Conservation (phyloP, 2,888 invertebrate genomes). For the Euproctis similis region DNA sequence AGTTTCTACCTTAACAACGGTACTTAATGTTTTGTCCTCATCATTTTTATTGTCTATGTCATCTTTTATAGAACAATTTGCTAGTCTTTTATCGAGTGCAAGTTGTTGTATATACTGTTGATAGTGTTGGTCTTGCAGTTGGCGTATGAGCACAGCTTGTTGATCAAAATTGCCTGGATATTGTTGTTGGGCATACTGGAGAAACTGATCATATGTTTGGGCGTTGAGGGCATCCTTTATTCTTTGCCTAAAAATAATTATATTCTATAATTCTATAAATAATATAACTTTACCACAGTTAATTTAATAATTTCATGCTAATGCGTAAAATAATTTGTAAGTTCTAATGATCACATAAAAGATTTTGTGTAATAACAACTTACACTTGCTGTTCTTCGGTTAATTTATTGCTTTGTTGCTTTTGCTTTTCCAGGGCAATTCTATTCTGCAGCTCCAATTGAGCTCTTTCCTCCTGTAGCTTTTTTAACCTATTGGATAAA, state of each 20-base stretch:
- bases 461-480: conserved; percentile 73
- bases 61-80: conserved; percentile 48
- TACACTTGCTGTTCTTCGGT: conserved; percentile 78
- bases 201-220: conserved; percentile 91
- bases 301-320: no score
- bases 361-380: no score
- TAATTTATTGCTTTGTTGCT: conserved; percentile 77
- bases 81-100: conserved; percentile 67
- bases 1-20: conserved; percentile 11
- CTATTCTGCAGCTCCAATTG: conserved; percentile 76
- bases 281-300: no score
- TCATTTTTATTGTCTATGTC: conserved; percentile 28
- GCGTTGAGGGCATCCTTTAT: conserved; percentile 98
- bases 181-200: conserved; percentile 95
- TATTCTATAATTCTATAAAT: no score
- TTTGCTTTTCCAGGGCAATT: conserved; percentile 78
- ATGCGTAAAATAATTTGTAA: no score
- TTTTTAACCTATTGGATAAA: conserved; percentile 48
- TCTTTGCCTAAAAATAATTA: conserved; percentile 81
- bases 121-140: conserved; percentile 98
- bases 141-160: conserved; percentile 94
- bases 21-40: conserved; percentile 13
- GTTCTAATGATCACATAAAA: no score
- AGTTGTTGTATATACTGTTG: conserved; percentile 99
- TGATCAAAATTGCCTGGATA: conserved; percentile 89